These are phyloP conservation scores for Drosophila murphyi DNA, from an alignment of 1,140 invertebrate species.

Conservation along the genomic window DNA sequence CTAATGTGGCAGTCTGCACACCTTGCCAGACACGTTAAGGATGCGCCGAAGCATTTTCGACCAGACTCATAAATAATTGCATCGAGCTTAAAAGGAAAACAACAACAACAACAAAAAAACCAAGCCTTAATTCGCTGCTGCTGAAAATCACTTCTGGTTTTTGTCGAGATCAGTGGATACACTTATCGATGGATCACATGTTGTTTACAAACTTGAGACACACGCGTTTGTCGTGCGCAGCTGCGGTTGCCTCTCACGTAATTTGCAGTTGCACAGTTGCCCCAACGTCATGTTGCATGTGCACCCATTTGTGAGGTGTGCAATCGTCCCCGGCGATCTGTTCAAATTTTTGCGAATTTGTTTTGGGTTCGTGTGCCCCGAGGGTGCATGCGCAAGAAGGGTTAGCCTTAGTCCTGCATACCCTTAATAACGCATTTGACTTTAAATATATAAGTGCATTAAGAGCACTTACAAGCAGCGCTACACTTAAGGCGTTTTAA, in stretches of 20 bases:
- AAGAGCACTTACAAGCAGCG: slow-evolving; percentile 25
- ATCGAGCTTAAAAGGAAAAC: slow-evolving; percentile 44
- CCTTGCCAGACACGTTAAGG: slow-evolving; percentile 62
- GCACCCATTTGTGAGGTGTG: slow-evolving; percentile 44
- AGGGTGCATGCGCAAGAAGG: neutral
- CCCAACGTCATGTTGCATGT: neutral
- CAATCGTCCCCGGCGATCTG: slow-evolving; percentile 60
- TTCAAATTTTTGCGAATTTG: slow-evolving; percentile 12
- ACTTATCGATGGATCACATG: slow-evolving; percentile 12
- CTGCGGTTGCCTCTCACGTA: slow-evolving; percentile 37
- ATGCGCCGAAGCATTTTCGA: slow-evolving; percentile 15
- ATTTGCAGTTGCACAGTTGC: slow-evolving; percentile 23
- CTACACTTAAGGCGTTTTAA: slow-evolving; percentile 40
- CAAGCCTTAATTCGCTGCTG: slow-evolving; percentile 43
- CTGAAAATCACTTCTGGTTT: slow-evolving; percentile 76
- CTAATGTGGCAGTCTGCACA: slow-evolving; percentile 67
- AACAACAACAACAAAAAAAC: slow-evolving; percentile 8
- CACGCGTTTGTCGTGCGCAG: slow-evolving; percentile 41
- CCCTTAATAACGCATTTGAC: slow-evolving; percentile 11
- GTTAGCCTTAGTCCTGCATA: neutral
- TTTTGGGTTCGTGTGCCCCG: neutral
- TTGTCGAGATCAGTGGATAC: slow-evolving; percentile 36
- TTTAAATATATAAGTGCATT: slow-evolving; percentile 57
- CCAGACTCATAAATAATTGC: slow-evolving; percentile 52
- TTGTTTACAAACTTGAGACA: slow-evolving; percentile 18